Percentiles rank a stretch among this genome's conserved stretches.
These are phyloP conservation scores for Tinamus guttatus DNA, from an alignment of 2,113 vertebrate genomes.

Conservation along the genomic window DNA sequence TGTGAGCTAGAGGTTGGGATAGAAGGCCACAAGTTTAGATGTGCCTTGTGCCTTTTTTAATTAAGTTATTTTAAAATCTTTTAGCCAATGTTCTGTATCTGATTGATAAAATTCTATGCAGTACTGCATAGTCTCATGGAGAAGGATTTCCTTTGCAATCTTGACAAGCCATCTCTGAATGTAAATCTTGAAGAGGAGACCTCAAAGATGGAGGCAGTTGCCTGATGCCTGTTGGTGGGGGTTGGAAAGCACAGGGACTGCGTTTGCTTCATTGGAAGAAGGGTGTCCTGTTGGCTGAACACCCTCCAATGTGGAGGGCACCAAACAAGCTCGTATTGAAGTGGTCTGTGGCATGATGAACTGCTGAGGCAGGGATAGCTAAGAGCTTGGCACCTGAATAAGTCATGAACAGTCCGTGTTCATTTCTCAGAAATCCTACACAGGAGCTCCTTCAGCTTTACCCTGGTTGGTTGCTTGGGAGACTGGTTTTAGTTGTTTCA, in stretches of 20 bases:
- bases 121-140: neutral
- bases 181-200: accelerated
- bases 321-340: accelerated
- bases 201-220: neutral
- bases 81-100: neutral
- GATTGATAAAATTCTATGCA: neutral
- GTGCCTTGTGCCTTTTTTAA: neutral
- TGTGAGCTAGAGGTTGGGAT: neutral
- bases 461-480: neutral
- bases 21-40: neutral
- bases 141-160: neutral
- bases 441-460: neutral
- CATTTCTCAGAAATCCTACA: neutral
- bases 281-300: neutral
- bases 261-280: accelerated
- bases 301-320: neutral
- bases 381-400: neutral
- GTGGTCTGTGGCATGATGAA: neutral
- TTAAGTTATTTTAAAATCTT: neutral
- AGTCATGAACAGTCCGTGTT: neutral
- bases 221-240: neutral
- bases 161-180: neutral
- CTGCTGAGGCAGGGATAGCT: neutral
- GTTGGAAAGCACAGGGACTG: neutral
- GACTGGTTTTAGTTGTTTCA: neutral